phyloP scores from a whole-genome alignment of 2,888 invertebrate species.

The Onchidella celtica region DNA sequence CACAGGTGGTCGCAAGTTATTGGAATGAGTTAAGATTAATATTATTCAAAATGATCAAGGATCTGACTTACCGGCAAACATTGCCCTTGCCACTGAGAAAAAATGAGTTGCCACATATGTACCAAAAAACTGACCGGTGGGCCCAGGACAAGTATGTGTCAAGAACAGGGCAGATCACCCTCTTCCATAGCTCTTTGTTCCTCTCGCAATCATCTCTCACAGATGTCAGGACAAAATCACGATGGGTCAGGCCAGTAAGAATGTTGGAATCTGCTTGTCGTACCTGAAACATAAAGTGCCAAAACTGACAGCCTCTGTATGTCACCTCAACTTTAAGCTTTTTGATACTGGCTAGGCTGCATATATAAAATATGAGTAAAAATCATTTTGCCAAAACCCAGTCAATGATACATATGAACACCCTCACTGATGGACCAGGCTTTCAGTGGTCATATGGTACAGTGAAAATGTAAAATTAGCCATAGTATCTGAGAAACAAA shows the following conservation, averaged over 20 bases:
- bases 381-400: not conserved
- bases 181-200: conserved; percentile 78
- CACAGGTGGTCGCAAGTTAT: too few species aligned
- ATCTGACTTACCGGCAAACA: conserved; percentile 62
- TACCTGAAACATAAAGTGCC: too few species aligned
- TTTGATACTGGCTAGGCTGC: too few species aligned
- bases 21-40: too few species aligned
- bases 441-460: too few species aligned
- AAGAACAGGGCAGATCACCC: conserved; percentile 80
- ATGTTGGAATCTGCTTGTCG: conserved; percentile 84
- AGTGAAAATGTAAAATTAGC: too few species aligned
- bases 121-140: conserved; percentile 83
- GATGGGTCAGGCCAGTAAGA: conserved; percentile 88
- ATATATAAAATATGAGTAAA: too few species aligned
- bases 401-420: too few species aligned
- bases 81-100: conserved; percentile 88
- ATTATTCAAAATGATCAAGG: too few species aligned
- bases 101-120: conserved; percentile 85
- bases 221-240: conserved; percentile 79
- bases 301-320: not conserved
- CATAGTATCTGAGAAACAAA: too few species aligned
- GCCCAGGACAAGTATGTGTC: conserved; percentile 84
- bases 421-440: too few species aligned
- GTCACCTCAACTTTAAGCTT: too few species aligned
- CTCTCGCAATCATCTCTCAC: conserved; percentile 52